Evolutionary conservation across 2,888 invertebrate genomes (phyloP).

Genomic region (Athetis lepigone): DNA sequence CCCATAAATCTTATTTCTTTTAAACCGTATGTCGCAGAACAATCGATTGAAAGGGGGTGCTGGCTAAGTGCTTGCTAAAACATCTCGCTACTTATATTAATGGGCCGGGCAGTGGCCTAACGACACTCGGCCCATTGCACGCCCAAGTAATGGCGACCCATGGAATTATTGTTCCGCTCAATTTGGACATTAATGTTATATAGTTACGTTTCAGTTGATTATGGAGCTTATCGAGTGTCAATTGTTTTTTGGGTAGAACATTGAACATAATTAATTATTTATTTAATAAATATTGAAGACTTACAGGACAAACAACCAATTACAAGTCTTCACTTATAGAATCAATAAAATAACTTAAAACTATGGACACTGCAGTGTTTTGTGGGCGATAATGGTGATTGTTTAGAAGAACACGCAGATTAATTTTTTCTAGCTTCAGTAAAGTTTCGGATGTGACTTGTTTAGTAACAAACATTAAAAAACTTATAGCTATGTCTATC

Average conservation of each 20-base stretch:
- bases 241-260: slow-evolving; percentile 37
- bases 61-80: slow-evolving; percentile 75
- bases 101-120: slow-evolving; percentile 71
- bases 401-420: no score
- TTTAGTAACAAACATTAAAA: no score
- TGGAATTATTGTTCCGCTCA: slow-evolving; percentile 74
- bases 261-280: no score
- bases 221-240: slow-evolving; percentile 32
- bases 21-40: slow-evolving; percentile 61
- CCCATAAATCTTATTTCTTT: slow-evolving; percentile 17
- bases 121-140: slow-evolving; percentile 76
- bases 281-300: no score
- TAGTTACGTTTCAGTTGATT: slow-evolving; percentile 18
- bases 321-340: no score
- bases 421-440: no score
- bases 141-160: slow-evolving; percentile 68
- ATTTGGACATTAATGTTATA: slow-evolving; percentile 55
- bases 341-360: no score
- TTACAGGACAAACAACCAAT: no score
- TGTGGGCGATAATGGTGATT: not conserved
- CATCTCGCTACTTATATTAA: slow-evolving; percentile 72
- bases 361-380: no score
- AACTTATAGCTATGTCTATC: not conserved
- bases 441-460: no score
- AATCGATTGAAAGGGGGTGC: slow-evolving; percentile 75